Evolutionary conservation across 2,113 vertebrate species (phyloP).

Genomic region (Oreocharis arfaki): DNA sequence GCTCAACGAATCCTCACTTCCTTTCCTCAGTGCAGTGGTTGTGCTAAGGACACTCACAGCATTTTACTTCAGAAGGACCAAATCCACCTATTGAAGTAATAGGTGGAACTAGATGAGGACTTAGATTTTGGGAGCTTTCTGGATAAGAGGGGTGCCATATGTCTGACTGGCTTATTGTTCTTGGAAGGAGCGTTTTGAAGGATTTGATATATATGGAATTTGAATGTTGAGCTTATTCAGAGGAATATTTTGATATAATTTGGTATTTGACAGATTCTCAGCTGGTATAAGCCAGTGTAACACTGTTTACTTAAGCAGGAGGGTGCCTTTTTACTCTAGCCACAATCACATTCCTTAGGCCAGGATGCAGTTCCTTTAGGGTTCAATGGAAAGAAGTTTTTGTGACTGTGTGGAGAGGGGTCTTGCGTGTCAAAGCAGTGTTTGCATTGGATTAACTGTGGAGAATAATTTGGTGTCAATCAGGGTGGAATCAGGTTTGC

Average conservation of each 20-base stretch:
- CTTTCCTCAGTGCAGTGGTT: neutral
- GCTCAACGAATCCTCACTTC: conserved; percentile 1
- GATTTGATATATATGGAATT: neutral
- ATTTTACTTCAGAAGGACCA: neutral
- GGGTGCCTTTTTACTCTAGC: neutral
- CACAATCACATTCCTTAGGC: neutral
- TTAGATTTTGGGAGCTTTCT: conserved; percentile 7
- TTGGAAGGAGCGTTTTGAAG: neutral
- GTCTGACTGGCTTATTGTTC: neutral
- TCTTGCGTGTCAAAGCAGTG: neutral
- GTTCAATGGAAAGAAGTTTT: neutral
- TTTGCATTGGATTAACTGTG: neutral
- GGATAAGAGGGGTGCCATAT: neutral
- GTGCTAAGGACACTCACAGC: neutral
- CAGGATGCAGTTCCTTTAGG: neutral
- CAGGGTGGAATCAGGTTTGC: neutral
- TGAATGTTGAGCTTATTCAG: neutral
- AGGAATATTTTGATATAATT: neutral
- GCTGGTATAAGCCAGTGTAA: neutral
- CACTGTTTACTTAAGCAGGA: neutral
- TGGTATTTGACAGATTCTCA: neutral
- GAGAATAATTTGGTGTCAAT: neutral
- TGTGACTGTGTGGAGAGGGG: neutral
- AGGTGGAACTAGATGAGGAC: neutral
- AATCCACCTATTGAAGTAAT: neutral